Evolutionary conservation across 1,140 invertebrate species (phyloP), one percentile per base, ranked within the genome.

Genomic region (Temnothorax longispinosus): DNA sequence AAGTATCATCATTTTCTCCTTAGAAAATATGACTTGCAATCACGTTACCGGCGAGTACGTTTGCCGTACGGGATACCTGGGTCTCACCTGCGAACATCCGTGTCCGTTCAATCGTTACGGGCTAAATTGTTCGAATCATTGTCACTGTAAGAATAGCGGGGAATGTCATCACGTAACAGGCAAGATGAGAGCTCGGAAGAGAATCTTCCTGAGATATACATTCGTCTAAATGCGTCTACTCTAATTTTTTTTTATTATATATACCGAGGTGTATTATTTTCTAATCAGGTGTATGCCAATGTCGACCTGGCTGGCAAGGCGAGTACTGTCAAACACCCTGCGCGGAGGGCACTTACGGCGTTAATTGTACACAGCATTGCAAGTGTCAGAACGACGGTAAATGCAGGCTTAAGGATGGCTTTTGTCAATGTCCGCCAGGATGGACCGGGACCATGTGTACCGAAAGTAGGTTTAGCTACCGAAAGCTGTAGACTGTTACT

Each of bases 141-240:
- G 99, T 94, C 96, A 96, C 44, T 99, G 99, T 94, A 97, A 97
- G 92, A 98, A 99, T 93, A 97, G 97, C 18, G 98, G 97, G 5
- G 97, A 98, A 85, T 99, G 99, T 95, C 98, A 99, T 95, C 97
- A 98, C 89, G 97, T 97, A 18, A 98, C 97, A 13, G 99, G 98
- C 95, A 95, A 96, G 62, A 67, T 3, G 6, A 65, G n/a, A n/a
- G 4, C 8, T 47, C 41, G 4, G 41, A 27, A 27, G 27, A 27
- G 2, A 69, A 0, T 21, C 11, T 50, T 80, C 60, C 1, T 7
- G 8, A 78, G 11, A 76, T 11, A 15, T 41, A 5, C 11, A 11
- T 32, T 38, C 0, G 27, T 38, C 7, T 64, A 6, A 60, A 13
- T 21, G 10, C 2, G 1, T 50, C 27, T 21, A 60, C 38, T 69